Base-by-base conservation (phyloP, 2,888 invertebrate genomes). In the Epistrophe grossulariae region DNA sequence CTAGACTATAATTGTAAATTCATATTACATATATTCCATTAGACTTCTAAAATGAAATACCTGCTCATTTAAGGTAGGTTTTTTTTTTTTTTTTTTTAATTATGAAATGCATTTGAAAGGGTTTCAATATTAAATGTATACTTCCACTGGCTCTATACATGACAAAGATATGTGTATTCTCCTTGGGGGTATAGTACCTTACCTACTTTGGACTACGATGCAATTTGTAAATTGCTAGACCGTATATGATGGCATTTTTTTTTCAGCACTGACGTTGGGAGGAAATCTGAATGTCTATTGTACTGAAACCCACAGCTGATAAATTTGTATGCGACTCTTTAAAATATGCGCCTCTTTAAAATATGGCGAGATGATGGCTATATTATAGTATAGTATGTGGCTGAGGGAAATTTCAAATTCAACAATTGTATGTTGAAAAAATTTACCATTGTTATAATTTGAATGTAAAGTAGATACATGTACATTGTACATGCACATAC, bases 221-320 rank as follows among this genome's bases (percentile, higher is more conserved):
- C 77, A 77, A 77, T 77, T 77, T 77, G 76, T 66, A 68, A 76
- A 76, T 76, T 70, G 52, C 68, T 40, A 70, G 52, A 52, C 50
- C 11, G 19, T 68, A 52, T n/a, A 8, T 35, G 15, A 52, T 28
- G 43, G 43, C 8, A 19, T 4, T 45, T 45, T 45, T 45, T 45
- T 45, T 43, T 15, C 6, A 6, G 4, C 17, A 5, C 5, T 59
- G 1, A 19, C 8, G 17, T 13, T 13, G 15, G 13, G 13, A 28
- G 13, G 9, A 31, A 8, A 31, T n/a, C 9, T 55, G 28, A 55
- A 55, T 31, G n/a, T 31, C 55, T 55, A 15, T 31, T 55, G n/a
- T n/a, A 28, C 8, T 28, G n/a, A 55, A 55, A 15, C 31, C 55
- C 8, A 55, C 31, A 31, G 15, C 15, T 55, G 28, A 31, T 31